These are phyloP conservation scores for Ivindomyrus marchei DNA, from an alignment of 2,113 vertebrate species.

Conservation along the genomic window DNA sequence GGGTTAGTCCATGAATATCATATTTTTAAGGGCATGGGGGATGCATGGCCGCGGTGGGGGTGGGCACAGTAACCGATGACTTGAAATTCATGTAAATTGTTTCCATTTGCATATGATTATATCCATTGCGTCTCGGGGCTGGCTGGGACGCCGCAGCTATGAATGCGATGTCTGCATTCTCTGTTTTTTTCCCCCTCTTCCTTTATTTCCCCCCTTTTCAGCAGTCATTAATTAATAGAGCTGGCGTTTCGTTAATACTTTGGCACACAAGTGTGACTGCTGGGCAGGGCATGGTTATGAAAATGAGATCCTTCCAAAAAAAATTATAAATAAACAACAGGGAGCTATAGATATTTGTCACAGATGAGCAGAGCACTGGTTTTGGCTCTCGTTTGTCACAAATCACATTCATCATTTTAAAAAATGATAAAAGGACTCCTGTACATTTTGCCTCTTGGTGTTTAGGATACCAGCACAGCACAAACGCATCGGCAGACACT, in stretches of 20 bases:
- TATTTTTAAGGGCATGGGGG: background rate
- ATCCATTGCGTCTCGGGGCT: background rate
- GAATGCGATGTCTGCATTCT: background rate
- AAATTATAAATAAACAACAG: background rate
- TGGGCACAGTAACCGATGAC: background rate
- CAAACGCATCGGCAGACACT: background rate
- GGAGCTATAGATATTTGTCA: background rate
- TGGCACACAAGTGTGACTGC: background rate
- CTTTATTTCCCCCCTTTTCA: background rate
- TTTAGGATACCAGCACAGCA: background rate
- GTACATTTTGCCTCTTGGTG: background rate
- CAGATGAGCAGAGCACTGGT: background rate
- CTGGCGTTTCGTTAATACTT: background rate
- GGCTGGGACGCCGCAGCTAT: background rate
- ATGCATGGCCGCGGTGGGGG: background rate
- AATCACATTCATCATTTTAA: background rate
- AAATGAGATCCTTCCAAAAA: constrained; percentile 6
- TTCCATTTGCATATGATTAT: constrained; percentile 4
- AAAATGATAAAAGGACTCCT: background rate
- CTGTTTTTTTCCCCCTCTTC: background rate
- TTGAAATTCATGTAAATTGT: background rate
- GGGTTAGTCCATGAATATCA: background rate
- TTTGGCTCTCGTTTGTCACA: background rate
- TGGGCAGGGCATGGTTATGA: background rate
- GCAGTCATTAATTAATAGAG: background rate